Evolutionary conservation across 1,140 invertebrate genomes (phyloP).

Genomic region (Magallana angulata): DNA sequence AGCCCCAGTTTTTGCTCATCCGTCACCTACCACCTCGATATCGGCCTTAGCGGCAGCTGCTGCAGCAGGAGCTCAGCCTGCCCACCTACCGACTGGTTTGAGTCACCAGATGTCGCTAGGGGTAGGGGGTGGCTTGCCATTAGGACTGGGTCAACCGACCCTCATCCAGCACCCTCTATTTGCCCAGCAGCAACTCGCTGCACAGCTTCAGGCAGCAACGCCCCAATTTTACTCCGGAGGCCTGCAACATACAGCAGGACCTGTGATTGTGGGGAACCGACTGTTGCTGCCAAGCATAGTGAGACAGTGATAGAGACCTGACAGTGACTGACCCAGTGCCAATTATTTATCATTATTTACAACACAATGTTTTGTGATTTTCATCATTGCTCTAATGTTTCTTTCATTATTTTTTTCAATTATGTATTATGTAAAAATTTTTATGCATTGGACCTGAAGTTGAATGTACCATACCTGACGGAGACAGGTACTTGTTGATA

Average conservation of each 20-base stretch:
- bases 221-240: not conserved
- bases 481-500: not conserved
- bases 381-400: not conserved
- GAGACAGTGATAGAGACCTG: not conserved
- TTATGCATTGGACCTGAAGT: not conserved
- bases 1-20: constrained; percentile 52
- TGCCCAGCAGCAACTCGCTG: constrained; percentile 47
- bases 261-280: constrained; percentile 55
- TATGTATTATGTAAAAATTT: not conserved
- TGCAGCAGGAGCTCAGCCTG: constrained; percentile 51
- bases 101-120: constrained; percentile 43
- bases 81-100: constrained; percentile 49
- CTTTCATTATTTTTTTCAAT: not conserved
- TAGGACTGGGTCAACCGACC: constrained; percentile 30
- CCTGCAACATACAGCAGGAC: constrained; percentile 15
- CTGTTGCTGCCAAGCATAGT: constrained; percentile 50
- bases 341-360: constrained; percentile 19
- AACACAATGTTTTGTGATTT: not conserved
- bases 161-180: constrained; percentile 44
- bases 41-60: constrained; percentile 39
- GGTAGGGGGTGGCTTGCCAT: constrained; percentile 36
- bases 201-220: constrained; percentile 21
- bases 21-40: constrained; percentile 18
- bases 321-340: constrained; percentile 7
- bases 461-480: no score